Conservation (phyloP, 2,888 invertebrate species). For the Philopedon plagiatum region DNA sequence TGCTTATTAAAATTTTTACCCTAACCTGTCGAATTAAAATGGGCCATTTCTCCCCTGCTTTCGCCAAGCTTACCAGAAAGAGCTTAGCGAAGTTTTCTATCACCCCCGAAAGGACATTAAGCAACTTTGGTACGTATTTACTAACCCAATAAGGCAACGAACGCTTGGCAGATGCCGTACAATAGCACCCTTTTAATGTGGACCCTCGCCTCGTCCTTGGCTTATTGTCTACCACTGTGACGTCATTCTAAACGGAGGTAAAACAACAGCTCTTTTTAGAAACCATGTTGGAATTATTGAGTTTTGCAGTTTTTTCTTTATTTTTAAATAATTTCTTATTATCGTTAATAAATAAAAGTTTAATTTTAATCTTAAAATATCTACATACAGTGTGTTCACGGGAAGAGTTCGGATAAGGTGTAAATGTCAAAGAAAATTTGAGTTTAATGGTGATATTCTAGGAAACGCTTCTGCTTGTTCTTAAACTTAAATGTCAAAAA, state of each 20-base stretch:
- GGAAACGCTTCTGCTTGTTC: too few species aligned
- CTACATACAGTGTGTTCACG: too few species aligned
- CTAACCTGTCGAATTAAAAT: too few species aligned
- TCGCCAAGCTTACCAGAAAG: constrained; percentile 2
- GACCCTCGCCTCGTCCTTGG: constrained; percentile 51
- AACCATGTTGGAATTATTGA: too few species aligned
- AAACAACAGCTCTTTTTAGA: background rate
- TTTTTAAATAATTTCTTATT: too few species aligned
- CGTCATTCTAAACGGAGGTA: constrained; percentile 54
- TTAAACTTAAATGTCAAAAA: too few species aligned
- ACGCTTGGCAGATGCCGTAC: constrained; percentile 55
- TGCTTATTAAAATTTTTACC: too few species aligned
- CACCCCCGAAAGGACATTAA: constrained; percentile 14
- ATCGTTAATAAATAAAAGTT: too few species aligned
- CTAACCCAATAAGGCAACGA: constrained; percentile 31
- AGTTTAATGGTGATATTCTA: too few species aligned
- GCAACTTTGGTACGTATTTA: constrained; percentile 52
- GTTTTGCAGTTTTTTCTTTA: background rate
- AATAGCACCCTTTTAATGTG: constrained; percentile 54
- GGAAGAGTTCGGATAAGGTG: too few species aligned
- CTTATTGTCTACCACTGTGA: constrained; percentile 60
- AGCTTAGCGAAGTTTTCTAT: constrained; percentile 25
- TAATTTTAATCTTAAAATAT: too few species aligned
- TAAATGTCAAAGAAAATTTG: too few species aligned
- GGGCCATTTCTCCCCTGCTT: constrained; percentile 19